Evolutionary conservation across 2,888 invertebrate species (phyloP), one percentile per base, ranked within the genome.

Genomic region (Mythimna ferrago): DNA sequence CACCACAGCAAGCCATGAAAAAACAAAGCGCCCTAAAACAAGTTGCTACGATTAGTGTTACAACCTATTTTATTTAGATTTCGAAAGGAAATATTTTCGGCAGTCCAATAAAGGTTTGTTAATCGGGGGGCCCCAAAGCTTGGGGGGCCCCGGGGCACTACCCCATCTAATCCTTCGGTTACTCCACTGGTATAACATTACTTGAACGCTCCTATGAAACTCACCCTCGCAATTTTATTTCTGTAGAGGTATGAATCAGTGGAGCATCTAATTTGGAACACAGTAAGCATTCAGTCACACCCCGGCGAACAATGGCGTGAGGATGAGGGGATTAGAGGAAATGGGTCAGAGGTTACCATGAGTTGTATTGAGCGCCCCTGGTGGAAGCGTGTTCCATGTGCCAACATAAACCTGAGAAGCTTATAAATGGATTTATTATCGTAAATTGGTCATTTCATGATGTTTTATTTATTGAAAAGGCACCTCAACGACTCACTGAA

Each of bases 251-350:
- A 53, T 68, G n/a, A 70, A 44, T 71, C 65, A 74, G 61, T 68
- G 51, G 16, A 70, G 73, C 82, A 65, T 73, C 54, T 70, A 76
- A 78, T 79, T 73, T n/a, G 19, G 64, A 78, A 44, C 62, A 73
- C 54, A 76, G 71, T 65, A 80, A 73, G 71, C 81, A 62, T 76
- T 73, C 58, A 64, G 60, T 73, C 69, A 64, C 72, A 75, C 71
- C 63, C 35, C 66, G 58, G 16, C 68, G 72, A 64, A 60, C 78
- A 84, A 74, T 7, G 51, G 81, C 72, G 78, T 82, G 68, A 78
- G 69, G 65, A 79, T 44, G 65, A 78, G 80, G 76, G 80, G 79
- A 73, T 67, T 62, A 73, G 56, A 64, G 74, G 76, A 83, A 84
- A 76, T 79, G 62, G 82, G 83, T 82, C 84, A 81, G 48, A 66